These are phyloP conservation scores for Lepilemur ruficaudatus DNA, from an alignment of 2,797 vertebrate genomes.

Conservation along the genomic window DNA sequence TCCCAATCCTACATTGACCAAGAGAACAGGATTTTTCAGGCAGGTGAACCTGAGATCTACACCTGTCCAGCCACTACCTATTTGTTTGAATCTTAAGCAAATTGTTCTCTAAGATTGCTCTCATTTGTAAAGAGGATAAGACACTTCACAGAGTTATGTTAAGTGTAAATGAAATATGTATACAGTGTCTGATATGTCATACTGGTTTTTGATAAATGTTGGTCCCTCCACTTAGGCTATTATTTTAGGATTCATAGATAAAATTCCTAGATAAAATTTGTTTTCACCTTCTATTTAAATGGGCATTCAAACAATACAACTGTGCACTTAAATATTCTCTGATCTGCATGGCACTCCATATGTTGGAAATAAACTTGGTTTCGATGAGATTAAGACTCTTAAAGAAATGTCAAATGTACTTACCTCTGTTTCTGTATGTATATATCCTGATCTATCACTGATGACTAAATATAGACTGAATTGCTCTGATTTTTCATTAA, in stretches of 20 bases:
- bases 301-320: neutral
- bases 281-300: constrained; percentile 37
- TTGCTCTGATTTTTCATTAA: constrained; percentile 19
- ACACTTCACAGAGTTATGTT: neutral
- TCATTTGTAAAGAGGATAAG: neutral
- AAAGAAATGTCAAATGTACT: neutral
- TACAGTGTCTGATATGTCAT: neutral
- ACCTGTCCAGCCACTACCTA: neutral
- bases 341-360: neutral
- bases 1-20: neutral
- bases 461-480: neutral
- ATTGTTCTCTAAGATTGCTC: neutral
- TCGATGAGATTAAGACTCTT: neutral
- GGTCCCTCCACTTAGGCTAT: neutral
- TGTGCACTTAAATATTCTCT: constrained; percentile 8
- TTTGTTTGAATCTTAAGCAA: neutral
- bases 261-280: constrained; percentile 12
- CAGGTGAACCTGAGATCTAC: neutral
- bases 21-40: neutral
- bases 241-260: constrained; percentile 16
- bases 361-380: constrained; percentile 14
- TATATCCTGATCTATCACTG: neutral
- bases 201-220: neutral
- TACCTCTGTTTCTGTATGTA: neutral
- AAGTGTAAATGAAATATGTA: neutral